Percentiles rank a stretch among this genome's conserved stretches.
These are phyloP conservation scores for Prionace glauca DNA, from an alignment of 2,797 vertebrate genomes.

Conservation along the genomic window DNA sequence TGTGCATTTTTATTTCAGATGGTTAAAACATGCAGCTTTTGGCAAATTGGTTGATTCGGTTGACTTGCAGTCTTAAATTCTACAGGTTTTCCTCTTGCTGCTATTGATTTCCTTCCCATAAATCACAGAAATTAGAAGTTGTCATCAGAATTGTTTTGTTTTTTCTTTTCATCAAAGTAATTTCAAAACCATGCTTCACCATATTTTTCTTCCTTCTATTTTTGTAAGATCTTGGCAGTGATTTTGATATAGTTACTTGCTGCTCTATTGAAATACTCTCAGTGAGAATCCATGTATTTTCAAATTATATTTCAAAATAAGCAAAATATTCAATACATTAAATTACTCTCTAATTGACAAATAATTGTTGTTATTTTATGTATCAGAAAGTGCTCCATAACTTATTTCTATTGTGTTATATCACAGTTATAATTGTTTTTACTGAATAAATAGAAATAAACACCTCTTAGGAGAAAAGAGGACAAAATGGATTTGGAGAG, in stretches of 20 bases:
- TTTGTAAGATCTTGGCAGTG: neutral
- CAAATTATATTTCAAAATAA: neutral
- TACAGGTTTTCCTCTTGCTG: neutral
- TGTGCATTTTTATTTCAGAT: neutral
- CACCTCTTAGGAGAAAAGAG: neutral
- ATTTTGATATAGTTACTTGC: neutral
- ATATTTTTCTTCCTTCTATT: neutral
- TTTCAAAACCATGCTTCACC: neutral
- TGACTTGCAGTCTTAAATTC: constrained; percentile 1
- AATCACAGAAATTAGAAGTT: constrained; percentile 30
- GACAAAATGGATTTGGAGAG: neutral
- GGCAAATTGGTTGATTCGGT: neutral
- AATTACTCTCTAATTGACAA: neutral
- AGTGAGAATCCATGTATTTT: neutral
- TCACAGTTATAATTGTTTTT: neutral
- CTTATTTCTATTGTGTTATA: neutral
- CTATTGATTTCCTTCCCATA: constrained; percentile 22
- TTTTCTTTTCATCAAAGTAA: constrained; percentile 25
- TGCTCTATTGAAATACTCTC: neutral
- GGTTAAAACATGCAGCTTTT: neutral
- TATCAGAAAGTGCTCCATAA: neutral
- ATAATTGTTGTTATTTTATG: neutral
- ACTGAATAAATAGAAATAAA: neutral
- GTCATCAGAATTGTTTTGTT: neutral
- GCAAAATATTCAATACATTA: too few species aligned